Evolutionary conservation across 2,797 vertebrate genomes (phyloP).

Genomic region (Falco cherrug): DNA sequence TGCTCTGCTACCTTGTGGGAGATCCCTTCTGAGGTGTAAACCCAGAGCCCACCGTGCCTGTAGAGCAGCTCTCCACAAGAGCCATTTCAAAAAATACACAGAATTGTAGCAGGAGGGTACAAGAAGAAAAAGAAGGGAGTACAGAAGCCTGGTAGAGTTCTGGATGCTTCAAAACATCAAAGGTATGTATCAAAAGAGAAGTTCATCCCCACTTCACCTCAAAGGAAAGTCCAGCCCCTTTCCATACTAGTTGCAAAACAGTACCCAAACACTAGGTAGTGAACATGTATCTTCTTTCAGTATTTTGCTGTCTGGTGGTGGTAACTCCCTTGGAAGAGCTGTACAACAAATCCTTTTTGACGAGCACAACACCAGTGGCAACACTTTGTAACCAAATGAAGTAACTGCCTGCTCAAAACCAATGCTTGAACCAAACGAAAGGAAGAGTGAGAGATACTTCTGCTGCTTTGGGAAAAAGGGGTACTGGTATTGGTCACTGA

Average conservation of each 20-base stretch:
- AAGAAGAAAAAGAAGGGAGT: not conserved
- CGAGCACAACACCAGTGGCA: not conserved
- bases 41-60: not conserved
- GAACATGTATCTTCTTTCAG: not conserved
- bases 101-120: not conserved
- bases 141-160: not conserved
- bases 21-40: not conserved
- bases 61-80: not conserved
- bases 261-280: fast-evolving
- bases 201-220: not conserved
- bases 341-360: not conserved
- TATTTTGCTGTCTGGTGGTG: not conserved
- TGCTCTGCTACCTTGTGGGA: not conserved
- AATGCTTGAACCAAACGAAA: not conserved
- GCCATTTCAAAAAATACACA: not conserved
- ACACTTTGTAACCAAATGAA: not conserved
- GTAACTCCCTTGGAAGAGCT: not conserved
- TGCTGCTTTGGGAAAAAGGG: not conserved
- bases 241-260: not conserved
- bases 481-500: not conserved
- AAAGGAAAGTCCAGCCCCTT: not conserved
- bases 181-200: not conserved
- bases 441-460: not conserved
- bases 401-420: not conserved
- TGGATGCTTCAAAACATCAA: not conserved